Conservation (phyloP, 2,888 invertebrate species). For the Acheta domesticus region DNA sequence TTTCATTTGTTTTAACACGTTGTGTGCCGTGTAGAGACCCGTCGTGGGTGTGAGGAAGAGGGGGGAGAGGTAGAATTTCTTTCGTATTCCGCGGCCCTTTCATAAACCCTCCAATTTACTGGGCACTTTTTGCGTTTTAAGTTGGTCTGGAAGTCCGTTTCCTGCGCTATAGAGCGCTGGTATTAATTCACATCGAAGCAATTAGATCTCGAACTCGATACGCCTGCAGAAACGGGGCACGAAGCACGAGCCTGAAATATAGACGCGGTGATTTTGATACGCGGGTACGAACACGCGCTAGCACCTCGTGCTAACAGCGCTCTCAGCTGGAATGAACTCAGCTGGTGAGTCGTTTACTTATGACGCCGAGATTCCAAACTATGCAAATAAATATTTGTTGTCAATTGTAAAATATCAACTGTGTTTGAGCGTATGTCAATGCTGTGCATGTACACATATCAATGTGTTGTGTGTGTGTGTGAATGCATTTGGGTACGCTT, state of each 20-base stretch:
- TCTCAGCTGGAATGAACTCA: too few relatives aligned
- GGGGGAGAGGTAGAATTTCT: background rate
- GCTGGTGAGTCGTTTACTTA: too few relatives aligned
- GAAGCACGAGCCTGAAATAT: background rate
- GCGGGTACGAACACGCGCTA: too few relatives aligned
- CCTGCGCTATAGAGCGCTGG: background rate
- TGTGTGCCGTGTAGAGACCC: background rate
- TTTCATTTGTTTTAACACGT: slow-evolving; percentile 2
- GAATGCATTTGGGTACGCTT: too few relatives aligned
- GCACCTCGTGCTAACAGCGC: too few relatives aligned
- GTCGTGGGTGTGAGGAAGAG: background rate
- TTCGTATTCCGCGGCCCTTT: background rate
- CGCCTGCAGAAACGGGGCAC: background rate
- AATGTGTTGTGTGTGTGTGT: too few relatives aligned
- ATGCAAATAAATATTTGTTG: too few relatives aligned
- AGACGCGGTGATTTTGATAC: background rate
- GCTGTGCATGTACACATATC: too few relatives aligned
- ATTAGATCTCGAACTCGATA: background rate
- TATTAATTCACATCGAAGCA: slow-evolving; percentile 2
- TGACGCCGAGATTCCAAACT: too few relatives aligned
- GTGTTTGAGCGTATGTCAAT: too few relatives aligned
- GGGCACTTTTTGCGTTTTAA: background rate
- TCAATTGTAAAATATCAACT: too few relatives aligned
- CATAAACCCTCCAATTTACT: background rate
- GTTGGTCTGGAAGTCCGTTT: background rate